phyloP scores from a whole-genome alignment of 2,113 vertebrate genomes.

The Calidris pygmaea region DNA sequence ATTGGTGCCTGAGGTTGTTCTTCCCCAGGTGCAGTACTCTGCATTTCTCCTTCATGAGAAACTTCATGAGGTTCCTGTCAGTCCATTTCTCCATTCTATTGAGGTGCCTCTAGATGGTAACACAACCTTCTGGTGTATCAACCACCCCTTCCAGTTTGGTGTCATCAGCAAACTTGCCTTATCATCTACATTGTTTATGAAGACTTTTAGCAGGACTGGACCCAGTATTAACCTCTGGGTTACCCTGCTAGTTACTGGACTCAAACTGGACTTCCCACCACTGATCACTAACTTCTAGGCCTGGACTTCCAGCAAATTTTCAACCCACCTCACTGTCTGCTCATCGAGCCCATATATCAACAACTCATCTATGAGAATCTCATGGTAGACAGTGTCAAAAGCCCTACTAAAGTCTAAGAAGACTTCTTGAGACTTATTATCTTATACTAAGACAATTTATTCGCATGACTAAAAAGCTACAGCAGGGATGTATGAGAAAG shows the following conservation, averaged over 20 bases:
- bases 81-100: background rate
- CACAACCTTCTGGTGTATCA: background rate
- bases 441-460: background rate
- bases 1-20: background rate
- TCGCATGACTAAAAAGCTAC: background rate
- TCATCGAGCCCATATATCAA: background rate
- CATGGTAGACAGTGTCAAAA: background rate
- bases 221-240: too few species aligned
- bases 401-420: background rate
- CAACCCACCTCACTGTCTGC: background rate
- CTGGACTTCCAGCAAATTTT: background rate
- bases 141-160: background rate
- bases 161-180: background rate
- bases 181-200: background rate
- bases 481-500: background rate
- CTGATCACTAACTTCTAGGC: background rate
- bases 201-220: background rate
- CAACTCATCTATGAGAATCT: background rate
- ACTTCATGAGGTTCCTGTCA: background rate
- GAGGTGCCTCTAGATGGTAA: background rate
- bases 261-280: background rate
- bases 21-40: background rate
- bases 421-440: background rate
- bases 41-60: background rate
- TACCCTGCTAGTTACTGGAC: background rate